Evolutionary conservation across 2,113 vertebrate species (phyloP).

Genomic region (Notothenia coriiceps): DNA sequence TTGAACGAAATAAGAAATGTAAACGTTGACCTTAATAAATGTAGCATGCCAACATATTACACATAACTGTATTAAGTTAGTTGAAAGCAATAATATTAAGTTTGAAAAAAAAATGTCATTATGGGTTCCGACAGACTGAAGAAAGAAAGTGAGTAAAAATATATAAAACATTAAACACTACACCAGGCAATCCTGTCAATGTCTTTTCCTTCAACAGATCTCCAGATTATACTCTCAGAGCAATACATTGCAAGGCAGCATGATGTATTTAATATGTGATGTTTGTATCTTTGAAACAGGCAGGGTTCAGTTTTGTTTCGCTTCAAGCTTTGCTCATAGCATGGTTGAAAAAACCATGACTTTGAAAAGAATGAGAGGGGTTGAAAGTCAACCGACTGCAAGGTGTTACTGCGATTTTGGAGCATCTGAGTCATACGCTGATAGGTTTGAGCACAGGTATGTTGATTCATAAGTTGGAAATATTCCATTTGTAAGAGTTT

Average conservation of each 20-base stretch:
- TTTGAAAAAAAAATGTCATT: neutral
- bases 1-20: too few species aligned
- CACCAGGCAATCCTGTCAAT: slow-evolving; percentile 16
- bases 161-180: slow-evolving; percentile 13
- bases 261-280: slow-evolving; percentile 34
- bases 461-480: too few species aligned
- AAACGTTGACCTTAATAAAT: too few species aligned
- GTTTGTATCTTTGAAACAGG: slow-evolving; percentile 32
- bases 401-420: slow-evolving; percentile 26
- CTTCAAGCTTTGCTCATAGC: slow-evolving; percentile 13
- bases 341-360: neutral
- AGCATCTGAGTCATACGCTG: slow-evolving; percentile 11
- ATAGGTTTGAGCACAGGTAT: neutral
- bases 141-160: neutral
- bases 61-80: too few species aligned
- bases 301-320: slow-evolving; percentile 21
- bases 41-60: too few species aligned
- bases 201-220: slow-evolving; percentile 21
- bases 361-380: slow-evolving; percentile 18
- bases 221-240: slow-evolving; percentile 15
- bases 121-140: slow-evolving; percentile 7
- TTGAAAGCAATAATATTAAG: too few species aligned
- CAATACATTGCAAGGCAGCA: slow-evolving; percentile 11
- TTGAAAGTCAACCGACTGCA: slow-evolving; percentile 7
- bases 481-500: neutral